Conservation (phyloP, 2,113 vertebrate species). For the Clupea harengus region DNA sequence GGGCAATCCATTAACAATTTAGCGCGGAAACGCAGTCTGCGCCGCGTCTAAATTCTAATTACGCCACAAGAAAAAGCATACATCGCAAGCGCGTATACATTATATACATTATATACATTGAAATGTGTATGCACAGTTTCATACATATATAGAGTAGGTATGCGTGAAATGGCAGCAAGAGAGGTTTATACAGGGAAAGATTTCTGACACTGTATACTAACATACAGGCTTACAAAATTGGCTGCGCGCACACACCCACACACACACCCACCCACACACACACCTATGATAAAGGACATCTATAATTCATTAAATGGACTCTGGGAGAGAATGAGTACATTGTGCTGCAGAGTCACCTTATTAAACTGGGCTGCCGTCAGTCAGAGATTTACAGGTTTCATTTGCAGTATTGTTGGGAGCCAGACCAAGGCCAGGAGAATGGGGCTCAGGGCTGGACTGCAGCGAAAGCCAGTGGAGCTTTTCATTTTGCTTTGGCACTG, state of each 20-base stretch:
- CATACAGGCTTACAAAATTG: background rate
- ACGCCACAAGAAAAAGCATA: background rate
- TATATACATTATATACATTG: background rate
- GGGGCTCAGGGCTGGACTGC: background rate
- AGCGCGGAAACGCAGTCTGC: constrained; percentile 6
- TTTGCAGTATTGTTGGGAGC: constrained; percentile 24
- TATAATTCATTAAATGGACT: constrained; percentile 42
- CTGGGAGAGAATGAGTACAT: constrained; percentile 31
- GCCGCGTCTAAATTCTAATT: background rate
- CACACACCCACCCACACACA: background rate
- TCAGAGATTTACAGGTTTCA: constrained; percentile 48
- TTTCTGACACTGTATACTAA: background rate
- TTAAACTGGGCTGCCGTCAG: constrained; percentile 41
- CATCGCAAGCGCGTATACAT: background rate
- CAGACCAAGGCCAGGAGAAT: constrained; percentile 1
- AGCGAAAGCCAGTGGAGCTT: background rate
- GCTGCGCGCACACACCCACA: background rate
- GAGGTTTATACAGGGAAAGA: background rate
- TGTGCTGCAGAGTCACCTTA: constrained; percentile 42
- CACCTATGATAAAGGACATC: constrained; percentile 31
- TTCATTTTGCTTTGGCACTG: background rate
- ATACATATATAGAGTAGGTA: background rate
- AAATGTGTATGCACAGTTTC: background rate
- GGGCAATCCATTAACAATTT: constrained; percentile 35
- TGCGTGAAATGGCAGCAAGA: background rate